Percentiles rank a stretch among this genome's conserved stretches.
These are phyloP conservation scores for Congeria kusceri DNA, from an alignment of 2,888 invertebrate genomes.

Conservation along the genomic window DNA sequence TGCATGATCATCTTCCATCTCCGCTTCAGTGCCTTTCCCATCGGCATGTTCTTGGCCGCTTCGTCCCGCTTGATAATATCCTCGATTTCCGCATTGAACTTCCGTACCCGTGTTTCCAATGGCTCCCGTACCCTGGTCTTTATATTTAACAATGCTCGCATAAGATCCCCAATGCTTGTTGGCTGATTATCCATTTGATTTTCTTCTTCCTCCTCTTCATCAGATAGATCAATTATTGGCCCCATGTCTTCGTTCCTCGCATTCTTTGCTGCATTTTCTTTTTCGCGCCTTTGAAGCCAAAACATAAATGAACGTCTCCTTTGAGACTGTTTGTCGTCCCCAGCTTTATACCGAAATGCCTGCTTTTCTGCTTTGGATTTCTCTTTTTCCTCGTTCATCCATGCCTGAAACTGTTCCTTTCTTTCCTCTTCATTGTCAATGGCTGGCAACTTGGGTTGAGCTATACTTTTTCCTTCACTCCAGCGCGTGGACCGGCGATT, in stretches of 20 bases:
- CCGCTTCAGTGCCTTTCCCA: conserved; percentile 43
- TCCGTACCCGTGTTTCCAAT: conserved; percentile 51
- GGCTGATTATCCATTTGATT: conserved; percentile 30
- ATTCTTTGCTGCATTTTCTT: conserved; percentile 23
- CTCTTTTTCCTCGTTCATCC: conserved; percentile 58
- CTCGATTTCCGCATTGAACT: conserved; percentile 61
- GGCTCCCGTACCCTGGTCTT: conserved; percentile 56
- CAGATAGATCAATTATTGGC: background rate
- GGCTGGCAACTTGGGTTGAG: conserved; percentile 35
- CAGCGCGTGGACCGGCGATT: conserved; percentile 42
- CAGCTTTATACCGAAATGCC: conserved; percentile 12
- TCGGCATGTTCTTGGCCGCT: conserved; percentile 25
- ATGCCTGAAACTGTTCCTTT: conserved; percentile 63
- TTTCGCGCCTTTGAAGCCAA: conserved; percentile 28
- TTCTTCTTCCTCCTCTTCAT: conserved; percentile 26
- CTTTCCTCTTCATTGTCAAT: conserved; percentile 55
- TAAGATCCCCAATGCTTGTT: conserved; percentile 48
- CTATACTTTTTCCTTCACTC: conserved; percentile 40
- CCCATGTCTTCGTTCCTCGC: conserved; percentile 16
- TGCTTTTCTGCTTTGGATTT: conserved; percentile 34
- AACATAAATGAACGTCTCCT: conserved; percentile 49
- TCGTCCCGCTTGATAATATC: conserved; percentile 52
- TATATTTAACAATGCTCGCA: conserved; percentile 57
- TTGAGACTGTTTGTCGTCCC: conserved; percentile 30
- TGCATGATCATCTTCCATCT: conserved; percentile 60